Conservation (phyloP, 2,797 vertebrate species). For the Pseudochromis fuscus region DNA sequence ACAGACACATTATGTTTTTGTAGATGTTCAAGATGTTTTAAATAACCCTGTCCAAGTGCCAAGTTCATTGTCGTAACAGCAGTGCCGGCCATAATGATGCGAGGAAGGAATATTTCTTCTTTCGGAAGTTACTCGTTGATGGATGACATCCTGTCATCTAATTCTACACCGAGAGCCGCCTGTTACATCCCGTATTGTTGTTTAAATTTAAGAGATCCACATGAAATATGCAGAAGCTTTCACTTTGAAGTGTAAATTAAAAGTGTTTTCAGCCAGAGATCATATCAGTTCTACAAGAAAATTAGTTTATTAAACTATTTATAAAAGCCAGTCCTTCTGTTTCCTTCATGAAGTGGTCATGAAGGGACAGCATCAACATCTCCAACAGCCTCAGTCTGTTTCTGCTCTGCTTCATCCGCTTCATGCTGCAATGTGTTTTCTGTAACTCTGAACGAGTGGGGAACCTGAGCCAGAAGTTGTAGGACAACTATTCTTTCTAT, state of each 20-base stretch:
- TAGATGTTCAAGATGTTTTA: constrained; percentile 55
- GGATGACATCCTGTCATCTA: constrained; percentile 16
- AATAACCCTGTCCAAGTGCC: constrained; percentile 28
- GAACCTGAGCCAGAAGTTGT: not conserved
- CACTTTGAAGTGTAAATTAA: constrained; percentile 23
- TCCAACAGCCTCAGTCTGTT: constrained; percentile 20
- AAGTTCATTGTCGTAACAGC: constrained; percentile 35
- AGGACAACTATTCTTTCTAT: not conserved
- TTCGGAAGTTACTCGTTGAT: constrained; percentile 33
- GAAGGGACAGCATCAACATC: constrained; percentile 1
- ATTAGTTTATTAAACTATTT: constrained; percentile 17
- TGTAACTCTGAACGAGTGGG: constrained; percentile 10
- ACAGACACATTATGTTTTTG: constrained; percentile 50
- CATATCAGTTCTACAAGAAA: constrained; percentile 18
- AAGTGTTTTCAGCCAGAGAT: constrained; percentile 27
- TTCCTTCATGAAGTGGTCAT: constrained; percentile 11
- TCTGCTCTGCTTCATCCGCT: constrained; percentile 26
- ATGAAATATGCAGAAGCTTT: constrained; percentile 17
- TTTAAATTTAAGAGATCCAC: constrained; percentile 24
- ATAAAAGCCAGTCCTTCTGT: constrained; percentile 25
- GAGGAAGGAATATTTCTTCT: constrained; percentile 39
- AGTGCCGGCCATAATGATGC: constrained; percentile 19
- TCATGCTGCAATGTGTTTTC: constrained; percentile 28
- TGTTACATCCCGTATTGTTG: constrained; percentile 16
- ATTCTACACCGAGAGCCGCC: constrained; percentile 13